phyloP scores from a whole-genome alignment of 53 echinoderm and acorn worm genomes.

The Crossaster papposus region DNA sequence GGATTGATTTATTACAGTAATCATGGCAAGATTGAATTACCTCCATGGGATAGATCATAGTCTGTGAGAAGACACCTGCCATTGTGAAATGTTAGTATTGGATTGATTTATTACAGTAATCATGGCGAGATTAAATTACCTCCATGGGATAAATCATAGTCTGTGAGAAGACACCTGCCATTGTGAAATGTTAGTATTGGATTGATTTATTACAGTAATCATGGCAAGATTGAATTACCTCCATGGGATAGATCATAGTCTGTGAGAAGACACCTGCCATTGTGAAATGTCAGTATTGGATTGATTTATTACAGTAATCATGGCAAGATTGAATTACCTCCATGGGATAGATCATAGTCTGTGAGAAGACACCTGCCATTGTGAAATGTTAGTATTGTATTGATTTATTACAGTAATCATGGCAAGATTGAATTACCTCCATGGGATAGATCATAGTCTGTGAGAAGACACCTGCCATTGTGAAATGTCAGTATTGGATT shows the following conservation, averaged over 20 bases:
- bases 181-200: no score
- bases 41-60: constrained; percentile 98
- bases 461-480: constrained; percentile 87
- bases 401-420: not conserved
- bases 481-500: no score
- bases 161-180: constrained; percentile 91
- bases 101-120: not conserved
- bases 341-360: constrained; percentile 96
- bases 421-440: constrained; percentile 71
- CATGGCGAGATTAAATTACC: constrained; percentile 53
- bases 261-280: constrained; percentile 91
- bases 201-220: not conserved
- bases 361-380: constrained; percentile 87
- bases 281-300: no score
- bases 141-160: constrained; percentile 98
- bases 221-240: constrained; percentile 61
- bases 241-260: constrained; percentile 96
- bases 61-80: constrained; percentile 91
- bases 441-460: constrained; percentile 96
- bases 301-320: not conserved
- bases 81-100: no score
- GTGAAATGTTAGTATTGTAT: no score
- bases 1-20: not conserved
- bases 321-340: constrained; percentile 67
- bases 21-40: constrained; percentile 45